Base-by-base conservation (phyloP, 2,888 invertebrate species). In the Alentia gelatinosa region DNA sequence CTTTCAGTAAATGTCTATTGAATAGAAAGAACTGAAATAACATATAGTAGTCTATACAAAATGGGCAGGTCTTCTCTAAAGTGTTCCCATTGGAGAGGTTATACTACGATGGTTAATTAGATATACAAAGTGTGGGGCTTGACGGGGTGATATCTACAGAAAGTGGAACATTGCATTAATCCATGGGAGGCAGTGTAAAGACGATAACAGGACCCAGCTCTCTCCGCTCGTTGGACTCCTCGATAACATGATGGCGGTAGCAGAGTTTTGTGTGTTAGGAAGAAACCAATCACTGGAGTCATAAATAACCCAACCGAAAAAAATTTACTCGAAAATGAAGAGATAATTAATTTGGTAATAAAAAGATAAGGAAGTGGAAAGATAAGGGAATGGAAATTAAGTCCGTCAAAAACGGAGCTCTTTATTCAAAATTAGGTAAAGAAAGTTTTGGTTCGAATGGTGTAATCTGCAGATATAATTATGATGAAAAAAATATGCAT, bases 311-410 rank as follows among this genome's bases (percentile, higher is more conserved):
- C 56, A n/a, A 19, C 56, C 19, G 3, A 3, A 56, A 56, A 56
- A 56, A 56, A 56, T n/a, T 56, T n/a, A 56, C n/a, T n/a, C 19
- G 56, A 56, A 56, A 56, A 56, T 56, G 56, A 56, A 56, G 56
- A 56, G 56, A 56, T 56, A 56, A 56, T 56, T 56, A 56, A 56
- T 56, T 56, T 56, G 56, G 56, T n/a, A 56, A 56, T 56, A 56
- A 56, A 56, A 56, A 56, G 56, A 56, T 56, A 56, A 56, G 56
- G 56, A 56, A 56, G 56, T 56, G 56, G 56, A 56, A 56, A 56
- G 56, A 56, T 56, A 56, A 56, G 56, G 56, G 56, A 56, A 56
- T 56, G 56, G 56, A 56, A 56, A 56, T 56, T 56, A 56, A 56
- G 56, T 56, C 56, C n/a, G 56, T n/a, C n/a, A 56, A 56, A 56